Evolutionary conservation across 2,113 vertebrate genomes (phyloP).

Genomic region (Rhinolophus sinicus): DNA sequence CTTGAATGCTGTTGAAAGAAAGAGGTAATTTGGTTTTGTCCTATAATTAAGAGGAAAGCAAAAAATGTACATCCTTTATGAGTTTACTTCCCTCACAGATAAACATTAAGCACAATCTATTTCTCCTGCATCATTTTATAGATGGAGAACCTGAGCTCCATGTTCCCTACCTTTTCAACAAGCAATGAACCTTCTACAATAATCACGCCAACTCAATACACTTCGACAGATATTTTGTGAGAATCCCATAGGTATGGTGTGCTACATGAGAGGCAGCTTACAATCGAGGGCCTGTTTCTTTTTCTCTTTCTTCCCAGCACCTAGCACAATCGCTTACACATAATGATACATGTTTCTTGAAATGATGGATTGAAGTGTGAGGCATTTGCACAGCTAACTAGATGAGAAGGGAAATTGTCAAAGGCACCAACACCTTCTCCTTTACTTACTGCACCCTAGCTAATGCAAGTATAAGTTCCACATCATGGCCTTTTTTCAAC

Average conservation of each 20-base stretch:
- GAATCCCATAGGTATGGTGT: background rate
- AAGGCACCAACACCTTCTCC: background rate
- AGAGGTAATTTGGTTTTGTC: background rate
- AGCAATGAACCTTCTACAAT: background rate
- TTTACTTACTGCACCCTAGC: background rate
- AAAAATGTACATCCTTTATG: background rate
- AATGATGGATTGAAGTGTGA: background rate
- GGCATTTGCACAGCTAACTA: background rate
- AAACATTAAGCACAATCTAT: background rate
- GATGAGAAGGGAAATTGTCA: background rate
- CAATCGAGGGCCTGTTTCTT: background rate
- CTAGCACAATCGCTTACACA: background rate
- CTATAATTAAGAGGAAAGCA: background rate
- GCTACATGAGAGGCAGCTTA: background rate
- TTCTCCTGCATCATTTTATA: background rate
- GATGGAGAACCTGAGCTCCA: background rate
- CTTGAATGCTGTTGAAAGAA: background rate
- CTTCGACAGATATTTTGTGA: background rate
- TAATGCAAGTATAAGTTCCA: background rate
- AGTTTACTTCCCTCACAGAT: background rate
- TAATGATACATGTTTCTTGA: background rate
- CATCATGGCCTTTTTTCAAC: conserved; percentile 24
- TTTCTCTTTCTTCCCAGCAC: background rate
- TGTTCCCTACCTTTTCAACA: background rate
- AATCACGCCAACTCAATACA: background rate